Percentiles rank a stretch among this genome's conserved stretches.
Evolutionary conservation across 2,113 vertebrate genomes (phyloP).

Genomic region (Catagonus wagneri): DNA sequence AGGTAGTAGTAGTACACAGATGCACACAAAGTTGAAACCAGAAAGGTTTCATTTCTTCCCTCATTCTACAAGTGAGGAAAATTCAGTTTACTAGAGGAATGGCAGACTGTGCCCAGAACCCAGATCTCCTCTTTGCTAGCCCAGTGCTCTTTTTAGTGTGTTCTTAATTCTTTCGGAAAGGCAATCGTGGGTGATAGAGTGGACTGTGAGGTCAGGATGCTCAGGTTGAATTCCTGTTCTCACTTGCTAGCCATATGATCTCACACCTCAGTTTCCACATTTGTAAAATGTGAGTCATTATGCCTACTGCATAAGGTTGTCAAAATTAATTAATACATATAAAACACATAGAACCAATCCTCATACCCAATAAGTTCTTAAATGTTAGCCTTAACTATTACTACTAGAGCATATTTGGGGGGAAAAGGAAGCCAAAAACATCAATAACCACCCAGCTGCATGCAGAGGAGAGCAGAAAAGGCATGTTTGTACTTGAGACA

Average conservation of each 20-base stretch:
- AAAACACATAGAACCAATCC: not conserved
- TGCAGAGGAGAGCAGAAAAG: not conserved
- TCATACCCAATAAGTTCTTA: not conserved
- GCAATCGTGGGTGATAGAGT: fast-evolving
- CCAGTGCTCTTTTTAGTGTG: not conserved
- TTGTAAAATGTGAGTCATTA: not conserved
- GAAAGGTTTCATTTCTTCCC: not conserved
- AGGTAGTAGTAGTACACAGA: not conserved
- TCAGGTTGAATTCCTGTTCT: not conserved
- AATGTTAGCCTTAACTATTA: not conserved
- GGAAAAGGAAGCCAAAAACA: not conserved
- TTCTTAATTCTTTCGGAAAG: not conserved
- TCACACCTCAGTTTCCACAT: not conserved
- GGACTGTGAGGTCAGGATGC: not conserved
- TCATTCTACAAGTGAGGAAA: not conserved
- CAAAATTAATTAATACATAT: not conserved
- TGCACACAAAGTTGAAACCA: not conserved
- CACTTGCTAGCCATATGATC: not conserved
- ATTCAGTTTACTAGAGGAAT: not conserved
- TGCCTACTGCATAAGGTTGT: not conserved
- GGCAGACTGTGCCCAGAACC: not conserved
- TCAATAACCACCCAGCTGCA: not conserved
- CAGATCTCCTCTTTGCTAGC: not conserved
- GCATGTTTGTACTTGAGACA: not conserved
- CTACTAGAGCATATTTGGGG: not conserved